Base-by-base conservation (phyloP, 2,888 invertebrate species). In the Carterocephalus palaemon region DNA sequence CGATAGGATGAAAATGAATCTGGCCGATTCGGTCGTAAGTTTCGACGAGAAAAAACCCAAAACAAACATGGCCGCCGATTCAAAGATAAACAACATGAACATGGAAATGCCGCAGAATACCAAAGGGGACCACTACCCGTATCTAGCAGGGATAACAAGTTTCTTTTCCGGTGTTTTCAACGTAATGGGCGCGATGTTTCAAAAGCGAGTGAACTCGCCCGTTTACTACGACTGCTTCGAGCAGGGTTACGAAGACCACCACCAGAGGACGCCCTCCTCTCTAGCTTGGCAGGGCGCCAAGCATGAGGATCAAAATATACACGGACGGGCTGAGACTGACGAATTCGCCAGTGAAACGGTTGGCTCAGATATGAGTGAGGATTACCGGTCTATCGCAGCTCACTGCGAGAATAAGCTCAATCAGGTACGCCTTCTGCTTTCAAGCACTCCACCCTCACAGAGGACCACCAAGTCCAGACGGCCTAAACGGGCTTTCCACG, bases 1-100 rank as follows among this genome's bases (percentile, higher is more conserved):
- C 0, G 80, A 83, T 56, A 75, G 80, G 2, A 48, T 85, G 40
- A 73, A 71, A 58, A 84, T 82, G 57, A 82, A 83, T 60, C 60
- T 85, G 32, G 85, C 81, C 1, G 85, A 85, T 42, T 68, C 76
- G 0, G 62, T 81, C 6, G 69, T 72, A 22, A 67, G 64, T 47
- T 15, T 43, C n/a, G 55, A 52, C 46, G 57, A 52, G 37, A 52
- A 47, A 31, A 59, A 47, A 51, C 45, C 41, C 49, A 48, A 48
- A 42, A 31, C 49, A 42, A 53, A 48, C 13, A 53, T 50, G 47
- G 37, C 48, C 22, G 26, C 48, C 15, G 49, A 51, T 22, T 51
- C 38, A 46, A 53, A 49, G 33, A 52, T 29, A n/a, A 38, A 51
- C 40, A 40, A 29, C 20, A 37, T 13, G 38, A 49, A 41, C 29